Conservation (phyloP, 2,113 vertebrate genomes). For the Micromys minutus region DNA sequence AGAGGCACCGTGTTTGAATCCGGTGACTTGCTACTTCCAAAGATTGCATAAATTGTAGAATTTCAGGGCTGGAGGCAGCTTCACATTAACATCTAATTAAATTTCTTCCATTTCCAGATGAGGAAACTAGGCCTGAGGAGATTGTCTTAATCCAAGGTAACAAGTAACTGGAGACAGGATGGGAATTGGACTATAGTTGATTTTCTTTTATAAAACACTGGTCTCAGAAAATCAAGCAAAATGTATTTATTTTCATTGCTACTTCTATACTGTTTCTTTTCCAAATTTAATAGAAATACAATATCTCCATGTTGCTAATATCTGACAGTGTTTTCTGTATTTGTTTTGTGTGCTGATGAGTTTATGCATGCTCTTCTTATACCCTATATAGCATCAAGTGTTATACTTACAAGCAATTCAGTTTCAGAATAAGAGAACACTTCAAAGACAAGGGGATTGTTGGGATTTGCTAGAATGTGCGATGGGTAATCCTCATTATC, state of each 20-base stretch:
- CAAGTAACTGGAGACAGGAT: neutral
- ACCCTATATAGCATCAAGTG: neutral
- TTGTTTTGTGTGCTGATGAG: neutral
- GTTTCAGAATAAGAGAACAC: conserved; percentile 30
- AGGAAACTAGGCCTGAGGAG: conserved; percentile 47
- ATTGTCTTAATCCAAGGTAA: conserved; percentile 43
- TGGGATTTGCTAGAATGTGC: neutral
- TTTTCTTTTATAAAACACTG: conserved; percentile 36
- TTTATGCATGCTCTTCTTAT: neutral
- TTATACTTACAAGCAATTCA: neutral
- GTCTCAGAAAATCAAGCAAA: conserved; percentile 31
- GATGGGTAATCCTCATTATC: neutral
- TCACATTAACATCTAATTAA: conserved; percentile 43
- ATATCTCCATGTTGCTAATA: neutral
- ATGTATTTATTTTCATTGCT: neutral
- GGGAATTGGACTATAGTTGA: neutral
- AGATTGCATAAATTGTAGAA: conserved; percentile 26
- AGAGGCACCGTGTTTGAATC: neutral
- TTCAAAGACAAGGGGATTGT: conserved; percentile 32
- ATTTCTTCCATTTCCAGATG: conserved; percentile 58
- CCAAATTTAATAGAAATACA: conserved; percentile 24
- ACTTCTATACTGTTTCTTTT: neutral
- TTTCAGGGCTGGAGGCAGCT: neutral
- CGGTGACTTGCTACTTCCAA: conserved; percentile 48
- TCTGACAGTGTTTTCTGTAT: neutral